Base-by-base conservation (phyloP, 2,888 invertebrate genomes). In the Torymus aiolomorphi region DNA sequence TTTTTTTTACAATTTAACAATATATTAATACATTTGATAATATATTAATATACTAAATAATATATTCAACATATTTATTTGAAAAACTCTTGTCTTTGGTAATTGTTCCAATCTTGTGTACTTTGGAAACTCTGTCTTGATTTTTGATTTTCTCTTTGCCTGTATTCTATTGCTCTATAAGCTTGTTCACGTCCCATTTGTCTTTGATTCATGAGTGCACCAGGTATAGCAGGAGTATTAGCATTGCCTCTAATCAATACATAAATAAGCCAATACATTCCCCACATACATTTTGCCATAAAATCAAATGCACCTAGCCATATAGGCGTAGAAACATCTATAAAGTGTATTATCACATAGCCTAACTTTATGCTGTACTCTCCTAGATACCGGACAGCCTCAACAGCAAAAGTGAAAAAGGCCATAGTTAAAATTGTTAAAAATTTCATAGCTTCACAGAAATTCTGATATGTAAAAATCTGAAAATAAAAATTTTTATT, bases 201-300 rank as follows among this genome's bases (percentile, higher is more conserved):
- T 18, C 62, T 51, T 56, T 65, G 76, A 16, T 11, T 56, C 59
- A 78, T 59, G 18, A 83, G 78, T 62, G 83, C 82, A 66, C 52
- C 59, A 66, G 82, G 82, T 16, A 81, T 66, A 11, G 63, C 61
- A 63, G 81, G 73, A 12, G 78, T 69, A 57, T 61, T 63, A 24
- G 78, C 65, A 69, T 24, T 67, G 71, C 86, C 84, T 61, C 83
- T 82, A 84, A 87, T 86, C 59, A 91, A 57, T 84, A 89, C 86
- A 67, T 87, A 87, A 54, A 91, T 81, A 62, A 91, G 84, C 85
- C 90, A 88, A 83, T 88, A 90, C 62, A 91, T 85, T 20, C 91
- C 90, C 31, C 88, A 89, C n/a, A 91, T 85, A 77, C 88, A 87
- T 84, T 88, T 90, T 18, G 87, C 83, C 67, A 90, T 81, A 77